Evolutionary conservation across 2,888 invertebrate genomes (phyloP), one percentile per base, ranked within the genome.

Genomic region (Cephus rjabovi): DNA sequence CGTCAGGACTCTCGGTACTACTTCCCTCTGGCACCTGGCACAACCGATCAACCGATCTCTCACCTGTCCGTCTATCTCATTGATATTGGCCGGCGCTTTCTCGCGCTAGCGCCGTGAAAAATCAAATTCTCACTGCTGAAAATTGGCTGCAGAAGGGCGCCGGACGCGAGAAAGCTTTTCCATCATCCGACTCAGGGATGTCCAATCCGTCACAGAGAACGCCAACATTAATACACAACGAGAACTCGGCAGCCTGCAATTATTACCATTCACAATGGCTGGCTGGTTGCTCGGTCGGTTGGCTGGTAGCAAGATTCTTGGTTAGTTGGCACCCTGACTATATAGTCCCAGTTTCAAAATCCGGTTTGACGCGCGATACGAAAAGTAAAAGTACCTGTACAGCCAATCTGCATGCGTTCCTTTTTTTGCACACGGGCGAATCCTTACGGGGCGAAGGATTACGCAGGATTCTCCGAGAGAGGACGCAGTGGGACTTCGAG

Each of bases 361-460:
- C 85, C 85, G 85, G 84, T 86, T 86, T 85, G 84, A 76, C 23
- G 35, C 35, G 37, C 0, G n/a, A 30, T 12, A 34, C 35, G 86
- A 84, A 87, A 87, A 86, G 86, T 84, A 87, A 87, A 80, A 87
- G 86, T 86, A 77, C n/a, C 12, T 30, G 30, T 15, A 40, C 1
- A 9, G 56, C 56, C 23, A 56, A 56, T 56, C 23, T 56, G 56
- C 56, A 56, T 56, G 23, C 56, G 6, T 56, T 56, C 23, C 56
- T 56, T 56, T 40, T 15, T 56, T 56, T 56, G 23, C 23, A 9
- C 23, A 23, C 56, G 56, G 56, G 15, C 56, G 56, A 56, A 56
- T 56, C 23, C 56, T 56, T 56, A 15, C 15, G 15, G 23, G 40
- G 0, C 56, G 56, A 56, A 56, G 56, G 56, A 23, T 56, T 23